Evolutionary conservation across 2,888 invertebrate genomes (phyloP), one percentile per base, ranked within the genome.

Genomic region (Spisula subtruncata): DNA sequence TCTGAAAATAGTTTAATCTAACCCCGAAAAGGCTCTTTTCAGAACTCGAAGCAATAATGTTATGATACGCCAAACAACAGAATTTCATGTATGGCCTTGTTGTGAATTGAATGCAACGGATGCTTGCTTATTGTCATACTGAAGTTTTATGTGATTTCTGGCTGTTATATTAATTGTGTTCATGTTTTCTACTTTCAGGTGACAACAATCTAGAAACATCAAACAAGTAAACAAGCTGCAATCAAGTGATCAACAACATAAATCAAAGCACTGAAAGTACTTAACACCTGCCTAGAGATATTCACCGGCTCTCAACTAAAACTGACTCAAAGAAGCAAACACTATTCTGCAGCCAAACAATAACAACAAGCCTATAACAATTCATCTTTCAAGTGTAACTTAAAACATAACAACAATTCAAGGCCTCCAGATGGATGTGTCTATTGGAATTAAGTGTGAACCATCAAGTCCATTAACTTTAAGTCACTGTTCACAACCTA

Each of bases 381-480:
- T 35, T 75, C 35, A 18, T 75, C 75, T 35, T 35, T 75, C 75
- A 75, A 25, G 60, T 66, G 60, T n/a, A 4, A 66, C 60, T 66
- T 86, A 80, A 83, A 80, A 54, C 32, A 48, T 32, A 35, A 46
- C 46, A 18, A 84, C 14, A 51, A 32, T 48, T 51, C 25, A 29
- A 32, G 86, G 25, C 41, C 81, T 91, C 91, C 92, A 90, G 93
- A 96, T 96, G 96, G 96, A 96, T 94, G 93, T 95, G 85, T 95
- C 95, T 85, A 93, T 94, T 80, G 93, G 93, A 82, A 95, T 96
- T 80, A 96, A 96, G 93, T 95, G 95, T 92, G 96, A 96, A 90
- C 96, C 96, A 35, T 94, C 94, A 86, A 95, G 95, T 90, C 96
- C 96, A 10, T 90, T 95, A 35, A 94, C 95, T 81, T 91, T 95